Percentiles rank a stretch among this genome's conserved stretches.
Evolutionary conservation across 2,113 vertebrate species (phyloP).

Genomic region (Apodemus sylvaticus): DNA sequence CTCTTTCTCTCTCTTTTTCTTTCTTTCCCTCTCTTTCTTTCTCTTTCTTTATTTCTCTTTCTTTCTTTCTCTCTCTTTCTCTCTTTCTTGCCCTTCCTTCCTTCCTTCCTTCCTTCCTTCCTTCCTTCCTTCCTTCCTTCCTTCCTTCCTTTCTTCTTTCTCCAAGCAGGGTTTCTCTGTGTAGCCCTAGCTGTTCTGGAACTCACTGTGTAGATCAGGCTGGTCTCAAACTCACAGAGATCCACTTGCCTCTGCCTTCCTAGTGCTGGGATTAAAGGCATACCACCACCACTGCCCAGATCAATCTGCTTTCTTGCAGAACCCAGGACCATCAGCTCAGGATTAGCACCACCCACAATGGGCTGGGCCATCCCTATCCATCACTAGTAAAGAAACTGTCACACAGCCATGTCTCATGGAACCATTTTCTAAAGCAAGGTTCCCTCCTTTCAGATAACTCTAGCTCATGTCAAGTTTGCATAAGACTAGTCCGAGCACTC

Average conservation of each 20-base stretch:
- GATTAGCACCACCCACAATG: background rate
- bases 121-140: too few species aligned
- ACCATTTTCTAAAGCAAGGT: background rate
- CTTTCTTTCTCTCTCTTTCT: too few species aligned
- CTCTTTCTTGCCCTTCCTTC: too few species aligned
- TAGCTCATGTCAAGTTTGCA: background rate
- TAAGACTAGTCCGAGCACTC: background rate
- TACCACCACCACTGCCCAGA: background rate
- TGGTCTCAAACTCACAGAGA: background rate
- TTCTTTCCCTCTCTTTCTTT: too few species aligned
- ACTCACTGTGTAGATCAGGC: background rate
- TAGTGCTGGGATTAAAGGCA: background rate
- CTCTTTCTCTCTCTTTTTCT: rapidly evolving
- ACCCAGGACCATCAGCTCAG: background rate
- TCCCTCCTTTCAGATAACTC: background rate
- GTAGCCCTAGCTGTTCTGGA: background rate
- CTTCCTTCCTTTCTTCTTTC: background rate
- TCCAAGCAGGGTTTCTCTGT: background rate
- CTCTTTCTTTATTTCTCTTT: too few species aligned
- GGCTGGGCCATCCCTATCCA: background rate
- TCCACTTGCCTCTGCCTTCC: background rate
- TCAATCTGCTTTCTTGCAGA: background rate
- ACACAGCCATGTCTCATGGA: background rate
- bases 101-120: too few species aligned
- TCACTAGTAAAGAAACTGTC: background rate